Percentiles rank a stretch among this genome's conserved stretches.
Evolutionary conservation across 2,113 vertebrate species (phyloP).

Genomic region (Caranx ignobilis): DNA sequence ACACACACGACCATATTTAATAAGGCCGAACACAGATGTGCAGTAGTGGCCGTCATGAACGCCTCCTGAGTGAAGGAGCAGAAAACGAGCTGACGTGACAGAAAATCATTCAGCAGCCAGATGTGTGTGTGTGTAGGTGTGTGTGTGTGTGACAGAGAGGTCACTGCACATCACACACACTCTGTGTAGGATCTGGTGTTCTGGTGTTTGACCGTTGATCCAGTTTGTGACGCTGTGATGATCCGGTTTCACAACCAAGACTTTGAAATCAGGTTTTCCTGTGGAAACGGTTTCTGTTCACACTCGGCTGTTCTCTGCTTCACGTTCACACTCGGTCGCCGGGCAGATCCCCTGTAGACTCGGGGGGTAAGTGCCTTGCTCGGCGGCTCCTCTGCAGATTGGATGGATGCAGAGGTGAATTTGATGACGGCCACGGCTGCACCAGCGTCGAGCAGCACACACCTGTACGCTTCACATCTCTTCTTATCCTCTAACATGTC

Average conservation of each 20-base stretch:
- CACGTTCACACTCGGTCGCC: background rate
- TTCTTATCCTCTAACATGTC: background rate
- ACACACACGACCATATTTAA: background rate
- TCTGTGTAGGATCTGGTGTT: too few species aligned
- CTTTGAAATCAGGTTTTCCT: too few species aligned
- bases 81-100: background rate
- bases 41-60: constrained; percentile 26
- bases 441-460: background rate
- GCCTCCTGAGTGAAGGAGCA: background rate
- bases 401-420: background rate
- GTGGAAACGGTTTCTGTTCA: background rate
- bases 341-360: constrained; percentile 45
- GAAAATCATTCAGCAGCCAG: background rate
- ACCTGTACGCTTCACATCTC: constrained; percentile 13
- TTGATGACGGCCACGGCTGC: constrained; percentile 1
- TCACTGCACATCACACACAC: background rate
- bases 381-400: constrained; percentile 28
- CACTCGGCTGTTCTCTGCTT: background rate
- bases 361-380: constrained; percentile 67
- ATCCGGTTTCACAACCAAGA: too few species aligned
- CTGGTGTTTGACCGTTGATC: too few species aligned
- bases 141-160: background rate
- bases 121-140: background rate
- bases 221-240: too few species aligned
- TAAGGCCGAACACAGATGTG: background rate